phyloP scores from a whole-genome alignment of 2,888 invertebrate genomes.

The Zonitis immaculata region DNA sequence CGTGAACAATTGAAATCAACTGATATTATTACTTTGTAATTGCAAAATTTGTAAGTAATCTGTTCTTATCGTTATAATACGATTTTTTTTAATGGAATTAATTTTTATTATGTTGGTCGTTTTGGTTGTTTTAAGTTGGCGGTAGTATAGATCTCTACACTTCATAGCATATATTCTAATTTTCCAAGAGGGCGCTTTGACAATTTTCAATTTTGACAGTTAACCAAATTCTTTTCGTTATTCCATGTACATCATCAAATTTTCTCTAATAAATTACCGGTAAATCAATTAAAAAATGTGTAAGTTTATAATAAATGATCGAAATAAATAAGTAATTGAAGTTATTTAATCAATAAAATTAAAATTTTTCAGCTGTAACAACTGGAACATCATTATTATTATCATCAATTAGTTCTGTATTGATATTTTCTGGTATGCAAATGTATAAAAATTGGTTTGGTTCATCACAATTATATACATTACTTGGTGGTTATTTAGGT shows the following conservation, averaged over 20 bases:
- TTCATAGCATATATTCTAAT: no score
- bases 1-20: no score
- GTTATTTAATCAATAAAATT: not conserved
- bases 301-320: not conserved
- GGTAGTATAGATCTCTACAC: no score
- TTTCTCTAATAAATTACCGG: not conserved
- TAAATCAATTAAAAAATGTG: constrained; percentile 8
- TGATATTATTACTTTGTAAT: no score
- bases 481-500: constrained; percentile 85
- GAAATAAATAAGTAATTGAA: not conserved
- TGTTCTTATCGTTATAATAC: no score
- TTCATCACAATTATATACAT: constrained; percentile 75
- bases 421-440: constrained; percentile 90
- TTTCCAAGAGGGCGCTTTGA: no score
- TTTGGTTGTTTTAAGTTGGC: no score
- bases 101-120: no score
- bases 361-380: constrained; percentile 56
- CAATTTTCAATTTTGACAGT: no score
- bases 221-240: not conserved
- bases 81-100: no score
- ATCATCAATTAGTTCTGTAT: constrained; percentile 73
- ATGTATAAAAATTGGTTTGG: constrained; percentile 79
- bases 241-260: not conserved
- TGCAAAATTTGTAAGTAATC: no score
- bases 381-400: constrained; percentile 72